A percentile compares a stretch with the other conserved stretches of the same genome.
phyloP scores from a whole-genome alignment of 2,888 invertebrate species.

The Conistra vaccinii region DNA sequence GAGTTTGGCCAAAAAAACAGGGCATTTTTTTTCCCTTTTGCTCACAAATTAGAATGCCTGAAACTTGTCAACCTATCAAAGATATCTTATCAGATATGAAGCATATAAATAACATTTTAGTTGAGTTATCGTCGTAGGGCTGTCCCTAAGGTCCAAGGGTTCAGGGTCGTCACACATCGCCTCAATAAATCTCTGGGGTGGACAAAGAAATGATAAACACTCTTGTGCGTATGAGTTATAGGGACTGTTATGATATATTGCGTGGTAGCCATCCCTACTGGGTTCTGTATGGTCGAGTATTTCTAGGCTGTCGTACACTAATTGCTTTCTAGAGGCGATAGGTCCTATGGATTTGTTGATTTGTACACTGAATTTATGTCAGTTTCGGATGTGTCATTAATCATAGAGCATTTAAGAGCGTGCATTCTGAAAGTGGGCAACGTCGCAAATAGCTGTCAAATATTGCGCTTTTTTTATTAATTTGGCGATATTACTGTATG shows the following conservation, averaged over 20 bases:
- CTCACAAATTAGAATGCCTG: slow-evolving; percentile 10
- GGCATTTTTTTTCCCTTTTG: neutral
- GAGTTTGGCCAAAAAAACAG: neutral
- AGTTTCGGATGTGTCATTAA: neutral
- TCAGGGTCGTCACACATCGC: slow-evolving; percentile 64
- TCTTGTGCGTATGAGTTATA: slow-evolving; percentile 66
- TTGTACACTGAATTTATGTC: neutral
- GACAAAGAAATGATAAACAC: slow-evolving; percentile 72
- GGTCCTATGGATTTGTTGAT: neutral
- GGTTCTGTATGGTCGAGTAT: slow-evolving; percentile 32
- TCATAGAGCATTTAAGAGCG: neutral
- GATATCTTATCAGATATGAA: slow-evolving; percentile 53
- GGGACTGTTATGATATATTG: slow-evolving; percentile 63
- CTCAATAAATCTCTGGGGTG: slow-evolving; percentile 68
- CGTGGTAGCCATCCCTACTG: slow-evolving; percentile 54
- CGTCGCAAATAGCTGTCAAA: too few relatives aligned
- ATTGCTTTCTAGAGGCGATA: slow-evolving; percentile 47
- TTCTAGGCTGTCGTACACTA: slow-evolving; percentile 40
- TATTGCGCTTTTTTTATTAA: too few relatives aligned
- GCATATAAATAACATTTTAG: slow-evolving; percentile 64
- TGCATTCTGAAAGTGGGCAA: too few relatives aligned
- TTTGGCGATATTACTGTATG: too few relatives aligned
- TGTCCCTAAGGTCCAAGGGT: slow-evolving; percentile 58
- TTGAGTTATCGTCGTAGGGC: slow-evolving; percentile 61
- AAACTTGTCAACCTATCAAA: slow-evolving; percentile 47